Percentiles rank a stretch among this genome's conserved stretches.
These are phyloP conservation scores for Diadophis punctatus DNA, from an alignment of 2,113 vertebrate genomes.

Conservation along the genomic window DNA sequence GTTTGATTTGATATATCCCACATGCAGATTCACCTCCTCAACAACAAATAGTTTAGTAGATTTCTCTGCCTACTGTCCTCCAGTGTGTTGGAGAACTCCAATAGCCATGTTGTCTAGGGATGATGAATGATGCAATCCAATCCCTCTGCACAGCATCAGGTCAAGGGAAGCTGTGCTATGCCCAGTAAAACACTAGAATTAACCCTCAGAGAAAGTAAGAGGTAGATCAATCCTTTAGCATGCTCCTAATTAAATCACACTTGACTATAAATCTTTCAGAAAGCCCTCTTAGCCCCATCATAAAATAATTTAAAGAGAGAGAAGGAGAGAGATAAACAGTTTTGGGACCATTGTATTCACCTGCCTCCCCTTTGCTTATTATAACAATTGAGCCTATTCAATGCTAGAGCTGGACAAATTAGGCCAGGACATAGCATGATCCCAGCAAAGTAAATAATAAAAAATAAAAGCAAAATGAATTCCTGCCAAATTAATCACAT, in stretches of 20 bases:
- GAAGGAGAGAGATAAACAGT: constrained; percentile 24
- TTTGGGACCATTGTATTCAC: constrained; percentile 51
- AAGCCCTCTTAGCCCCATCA: neutral
- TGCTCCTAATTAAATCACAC: constrained; percentile 58
- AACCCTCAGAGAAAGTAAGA: rapidly evolving
- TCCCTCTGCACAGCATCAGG: neutral
- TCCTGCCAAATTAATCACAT: constrained; percentile 62
- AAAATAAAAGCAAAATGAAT: constrained; percentile 18
- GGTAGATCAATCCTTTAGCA: constrained; percentile 24
- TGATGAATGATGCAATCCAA: neutral
- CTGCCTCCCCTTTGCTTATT: constrained; percentile 35
- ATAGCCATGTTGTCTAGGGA: neutral
- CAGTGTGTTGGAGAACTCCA: neutral
- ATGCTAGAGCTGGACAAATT: constrained; percentile 24
- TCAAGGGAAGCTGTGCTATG: neutral
- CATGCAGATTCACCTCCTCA: neutral
- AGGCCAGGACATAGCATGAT: constrained; percentile 42
- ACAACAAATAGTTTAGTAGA: neutral
- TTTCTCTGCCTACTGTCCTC: neutral
- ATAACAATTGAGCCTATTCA: constrained; percentile 55
- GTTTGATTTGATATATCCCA: neutral
- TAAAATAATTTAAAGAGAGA: constrained; percentile 57
- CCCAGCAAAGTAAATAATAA: constrained; percentile 39
- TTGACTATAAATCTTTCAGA: constrained; percentile 53
- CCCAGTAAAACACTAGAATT: neutral